phyloP scores from a whole-genome alignment of 2,797 vertebrate species.

The Taeniopygia guttata region DNA sequence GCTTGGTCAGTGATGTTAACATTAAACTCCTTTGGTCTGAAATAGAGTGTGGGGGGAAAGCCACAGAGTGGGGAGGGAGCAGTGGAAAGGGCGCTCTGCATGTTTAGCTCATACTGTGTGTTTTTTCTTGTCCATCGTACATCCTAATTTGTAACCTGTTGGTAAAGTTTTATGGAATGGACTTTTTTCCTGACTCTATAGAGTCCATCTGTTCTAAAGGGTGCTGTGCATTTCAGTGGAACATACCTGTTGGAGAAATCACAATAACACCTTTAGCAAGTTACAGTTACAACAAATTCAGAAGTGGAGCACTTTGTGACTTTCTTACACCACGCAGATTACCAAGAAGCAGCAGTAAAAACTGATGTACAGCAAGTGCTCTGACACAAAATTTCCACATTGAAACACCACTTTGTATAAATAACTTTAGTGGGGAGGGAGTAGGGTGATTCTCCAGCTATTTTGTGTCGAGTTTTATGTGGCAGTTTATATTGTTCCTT shows the following conservation, averaged over 20 bases:
- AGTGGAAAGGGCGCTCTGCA: background rate
- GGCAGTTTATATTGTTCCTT: slow-evolving; percentile 45
- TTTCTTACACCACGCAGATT: background rate
- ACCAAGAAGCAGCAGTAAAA: background rate
- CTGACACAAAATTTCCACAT: background rate
- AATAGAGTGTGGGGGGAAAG: too few relatives aligned
- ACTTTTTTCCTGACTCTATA: background rate
- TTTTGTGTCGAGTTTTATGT: slow-evolving; percentile 11
- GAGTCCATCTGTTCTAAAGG: background rate
- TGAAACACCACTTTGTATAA: background rate
- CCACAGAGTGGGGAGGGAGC: background rate
- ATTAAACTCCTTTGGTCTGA: background rate
- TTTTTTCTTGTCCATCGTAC: background rate
- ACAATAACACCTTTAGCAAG: background rate
- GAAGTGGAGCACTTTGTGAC: background rate
- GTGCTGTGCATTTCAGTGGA: background rate
- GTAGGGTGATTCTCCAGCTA: background rate
- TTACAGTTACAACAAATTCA: background rate
- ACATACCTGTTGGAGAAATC: background rate
- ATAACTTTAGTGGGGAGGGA: background rate
- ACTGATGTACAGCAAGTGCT: background rate
- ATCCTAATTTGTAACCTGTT: background rate
- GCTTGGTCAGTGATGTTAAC: background rate
- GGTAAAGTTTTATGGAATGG: background rate
- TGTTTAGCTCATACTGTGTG: background rate